These are phyloP conservation scores for Microctonus brassicae DNA, from an alignment of 2,888 invertebrate species.

Conservation along the genomic window DNA sequence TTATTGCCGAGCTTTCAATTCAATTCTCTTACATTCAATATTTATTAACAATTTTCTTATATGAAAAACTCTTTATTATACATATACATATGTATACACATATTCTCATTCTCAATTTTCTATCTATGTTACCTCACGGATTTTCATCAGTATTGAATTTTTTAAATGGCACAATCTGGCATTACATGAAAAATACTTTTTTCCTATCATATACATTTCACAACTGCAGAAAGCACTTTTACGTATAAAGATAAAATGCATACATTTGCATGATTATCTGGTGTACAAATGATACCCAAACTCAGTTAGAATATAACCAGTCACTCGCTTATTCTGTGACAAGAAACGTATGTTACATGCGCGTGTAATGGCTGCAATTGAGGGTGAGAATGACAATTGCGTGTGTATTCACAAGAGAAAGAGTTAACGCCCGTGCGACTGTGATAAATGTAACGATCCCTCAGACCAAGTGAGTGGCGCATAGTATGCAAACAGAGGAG, in stretches of 20 bases:
- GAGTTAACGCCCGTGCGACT: constrained; percentile 39
- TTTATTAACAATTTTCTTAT: background rate
- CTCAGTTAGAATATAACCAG: constrained; percentile 38
- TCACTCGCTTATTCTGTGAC: constrained; percentile 37
- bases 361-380: constrained; percentile 39
- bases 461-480: constrained; percentile 23
- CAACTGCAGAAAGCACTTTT: constrained; percentile 23
- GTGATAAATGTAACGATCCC: constrained; percentile 36
- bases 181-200: background rate
- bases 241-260: constrained; percentile 40
- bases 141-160: background rate
- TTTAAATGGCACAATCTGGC: background rate
- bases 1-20: background rate
- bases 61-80: background rate
- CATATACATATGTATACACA: too few relatives aligned
- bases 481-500: constrained; percentile 3
- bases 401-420: constrained; percentile 28
- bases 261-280: constrained; percentile 45
- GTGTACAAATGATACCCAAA: constrained; percentile 43
- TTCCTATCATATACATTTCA: background rate
- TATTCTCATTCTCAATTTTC: too few relatives aligned
- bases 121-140: too few relatives aligned
- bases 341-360: constrained; percentile 41
- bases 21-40: background rate
- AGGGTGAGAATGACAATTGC: constrained; percentile 42